Evolutionary conservation across 2,113 vertebrate genomes (phyloP).

Genomic region (Labeo catla): DNA sequence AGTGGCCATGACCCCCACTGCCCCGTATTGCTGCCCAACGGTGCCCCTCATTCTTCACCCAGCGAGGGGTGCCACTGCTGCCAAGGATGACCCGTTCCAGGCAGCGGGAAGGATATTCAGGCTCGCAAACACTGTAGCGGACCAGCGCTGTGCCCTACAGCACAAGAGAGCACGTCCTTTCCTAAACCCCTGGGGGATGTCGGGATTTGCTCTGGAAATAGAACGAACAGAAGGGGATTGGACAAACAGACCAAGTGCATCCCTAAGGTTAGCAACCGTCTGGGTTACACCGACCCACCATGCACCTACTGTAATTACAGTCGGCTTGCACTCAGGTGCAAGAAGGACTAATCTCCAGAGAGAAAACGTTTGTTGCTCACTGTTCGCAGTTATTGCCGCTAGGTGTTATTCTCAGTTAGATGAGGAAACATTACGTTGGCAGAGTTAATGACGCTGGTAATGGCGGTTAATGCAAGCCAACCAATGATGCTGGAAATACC

Average conservation of each 20-base stretch:
- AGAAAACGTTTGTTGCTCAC: background rate
- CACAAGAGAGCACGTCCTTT: constrained; percentile 30
- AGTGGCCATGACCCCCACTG: constrained; percentile 40
- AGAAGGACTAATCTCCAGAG: constrained; percentile 18
- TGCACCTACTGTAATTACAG: constrained; percentile 39
- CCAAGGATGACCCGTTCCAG: constrained; percentile 38
- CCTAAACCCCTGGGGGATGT: background rate
- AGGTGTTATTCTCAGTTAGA: constrained; percentile 35
- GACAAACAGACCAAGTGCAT: constrained; percentile 12
- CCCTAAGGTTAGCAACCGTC: constrained; percentile 13
- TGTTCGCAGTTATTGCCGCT: background rate
- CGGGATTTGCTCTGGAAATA: constrained; percentile 43
- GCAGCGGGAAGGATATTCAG: constrained; percentile 40
- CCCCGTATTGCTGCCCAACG: constrained; percentile 21
- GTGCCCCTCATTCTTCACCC: constrained; percentile 56
- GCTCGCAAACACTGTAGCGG: constrained; percentile 1
- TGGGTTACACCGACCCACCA: background rate
- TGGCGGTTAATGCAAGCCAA: constrained; percentile 37
- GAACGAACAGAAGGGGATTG: constrained; percentile 37
- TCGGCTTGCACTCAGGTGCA: background rate
- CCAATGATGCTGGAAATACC: constrained; percentile 42
- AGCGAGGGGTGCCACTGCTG: constrained; percentile 44
- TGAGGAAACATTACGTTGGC: constrained; percentile 41
- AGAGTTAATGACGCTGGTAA: constrained; percentile 43
- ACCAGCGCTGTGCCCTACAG: constrained; percentile 37